Evolutionary conservation across 37 sponge, comb jelly and placozoan genomes (phyloP), one percentile per base, ranked within the genome.

Genomic region (Theonella swinhoei): DNA sequence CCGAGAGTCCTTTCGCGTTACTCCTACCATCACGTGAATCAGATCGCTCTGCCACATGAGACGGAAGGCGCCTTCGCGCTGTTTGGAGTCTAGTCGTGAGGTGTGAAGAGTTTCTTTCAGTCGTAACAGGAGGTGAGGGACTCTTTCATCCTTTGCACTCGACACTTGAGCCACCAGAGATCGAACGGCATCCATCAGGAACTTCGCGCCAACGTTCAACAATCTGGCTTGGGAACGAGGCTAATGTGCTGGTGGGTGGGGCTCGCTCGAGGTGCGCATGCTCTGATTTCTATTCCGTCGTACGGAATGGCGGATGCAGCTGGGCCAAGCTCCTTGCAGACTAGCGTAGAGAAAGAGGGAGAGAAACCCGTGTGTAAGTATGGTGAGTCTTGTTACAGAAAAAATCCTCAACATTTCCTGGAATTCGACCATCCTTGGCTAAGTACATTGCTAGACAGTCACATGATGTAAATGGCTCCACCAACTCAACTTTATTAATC

Each of bases 311-410:
- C 54, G 54, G 54, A 47, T 47, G 54, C n/a, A 47, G 7, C 54
- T 14, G 14, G 54, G 54, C 54, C 54, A 14, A 47, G 54, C 54
- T 47, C 54, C 54, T 47, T 14, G 7, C 14, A 7, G 54, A 17
- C 54, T 17, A 17, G 54, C 11, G 14, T 7, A 7, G 54, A 47
- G 54, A 14, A 47, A 47, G 11, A 47, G 54, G 54, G 54, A 47
- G 54, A 47, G 3, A 39, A 42, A 47, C 88, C 86, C 11, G 64
- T 26, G 17, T 96, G 97, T 76, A 80, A 85, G 81, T 96, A 96
- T 70, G 94, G 97, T 33, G 81, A 66, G 2, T 59, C 82, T 19
- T 96, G 97, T 59, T 96, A 93, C 69, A 64, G 97, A 58, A 88
- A 85, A 68, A 96, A 96, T 67, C 89, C 91, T 4, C 76, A 71